Evolutionary conservation across 2,888 invertebrate genomes (phyloP).

Genomic region (Drosophila ezoana): DNA sequence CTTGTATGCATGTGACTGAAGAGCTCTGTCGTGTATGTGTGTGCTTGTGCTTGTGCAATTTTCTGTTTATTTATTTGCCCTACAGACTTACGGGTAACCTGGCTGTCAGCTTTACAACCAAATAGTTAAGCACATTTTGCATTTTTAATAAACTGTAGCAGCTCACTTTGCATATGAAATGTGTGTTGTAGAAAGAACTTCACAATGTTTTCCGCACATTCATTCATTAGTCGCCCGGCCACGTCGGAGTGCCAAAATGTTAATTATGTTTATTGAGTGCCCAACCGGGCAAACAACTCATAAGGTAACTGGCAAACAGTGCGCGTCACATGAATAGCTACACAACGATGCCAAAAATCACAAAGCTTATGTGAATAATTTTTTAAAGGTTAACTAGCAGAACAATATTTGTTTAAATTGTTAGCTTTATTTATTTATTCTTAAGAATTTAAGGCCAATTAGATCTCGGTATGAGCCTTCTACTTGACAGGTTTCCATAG

Average conservation of each 20-base stretch:
- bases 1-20: conserved; percentile 67
- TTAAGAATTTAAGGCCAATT: not conserved
- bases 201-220: conserved; percentile 53
- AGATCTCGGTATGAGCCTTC: not conserved
- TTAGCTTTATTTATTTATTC: not conserved
- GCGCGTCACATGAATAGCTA: not conserved
- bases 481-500: not conserved
- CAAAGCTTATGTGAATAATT: no score
- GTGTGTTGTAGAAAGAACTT: conserved; percentile 18
- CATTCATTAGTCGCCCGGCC: conserved; percentile 71
- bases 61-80: conserved; percentile 74
- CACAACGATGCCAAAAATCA: no score
- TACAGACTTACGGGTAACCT: conserved; percentile 59
- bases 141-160: conserved; percentile 74
- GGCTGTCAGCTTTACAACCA: conserved; percentile 56
- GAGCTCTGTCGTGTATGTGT: conserved; percentile 18
- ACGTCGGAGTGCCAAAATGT: conserved; percentile 75
- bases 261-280: conserved; percentile 77
- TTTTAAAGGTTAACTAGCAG: no score
- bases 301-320: conserved; percentile 17
- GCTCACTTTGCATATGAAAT: conserved; percentile 69
- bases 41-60: conserved; percentile 44
- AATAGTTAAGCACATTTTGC: conserved; percentile 77
- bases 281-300: conserved; percentile 56
- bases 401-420: no score